Evolutionary conservation across 1,140 invertebrate species (phyloP).

Genomic region (Orchestia grillus): DNA sequence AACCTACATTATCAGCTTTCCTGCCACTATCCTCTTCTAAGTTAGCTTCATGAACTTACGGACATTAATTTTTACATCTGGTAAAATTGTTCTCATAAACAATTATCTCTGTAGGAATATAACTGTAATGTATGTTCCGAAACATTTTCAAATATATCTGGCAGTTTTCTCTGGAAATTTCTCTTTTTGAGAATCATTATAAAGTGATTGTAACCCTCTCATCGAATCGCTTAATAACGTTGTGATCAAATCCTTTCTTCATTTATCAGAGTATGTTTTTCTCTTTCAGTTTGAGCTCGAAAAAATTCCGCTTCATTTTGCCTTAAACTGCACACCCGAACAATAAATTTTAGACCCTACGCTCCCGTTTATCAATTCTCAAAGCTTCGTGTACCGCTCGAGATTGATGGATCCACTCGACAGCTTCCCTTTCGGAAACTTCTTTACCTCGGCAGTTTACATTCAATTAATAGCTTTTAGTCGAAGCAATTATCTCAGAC

Average conservation of each 20-base stretch:
- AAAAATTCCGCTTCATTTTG: too few species aligned
- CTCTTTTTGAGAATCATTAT: neutral
- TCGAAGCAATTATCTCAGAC: neutral
- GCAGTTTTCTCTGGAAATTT: neutral
- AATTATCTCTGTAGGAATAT: neutral
- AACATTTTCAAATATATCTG: neutral
- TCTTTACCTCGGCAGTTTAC: neutral
- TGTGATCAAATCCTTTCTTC: neutral
- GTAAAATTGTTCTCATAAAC: neutral
- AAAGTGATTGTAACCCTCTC: neutral
- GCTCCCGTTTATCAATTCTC: neutral
- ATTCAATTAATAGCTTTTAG: conserved; percentile 10
- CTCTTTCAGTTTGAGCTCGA: neutral
- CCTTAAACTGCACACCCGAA: neutral
- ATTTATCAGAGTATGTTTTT: neutral
- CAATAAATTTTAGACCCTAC: neutral
- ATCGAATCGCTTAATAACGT: neutral
- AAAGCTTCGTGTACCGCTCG: neutral
- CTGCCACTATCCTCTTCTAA: neutral
- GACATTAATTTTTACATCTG: neutral
- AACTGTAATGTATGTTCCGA: neutral
- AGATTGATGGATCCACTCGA: neutral
- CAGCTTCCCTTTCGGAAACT: conserved; percentile 6
- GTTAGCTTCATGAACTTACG: neutral
- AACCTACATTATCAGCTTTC: neutral